These are phyloP conservation scores for Pseudomyrmex pallidus DNA, from an alignment of 1,140 invertebrate genomes.

Conservation along the genomic window DNA sequence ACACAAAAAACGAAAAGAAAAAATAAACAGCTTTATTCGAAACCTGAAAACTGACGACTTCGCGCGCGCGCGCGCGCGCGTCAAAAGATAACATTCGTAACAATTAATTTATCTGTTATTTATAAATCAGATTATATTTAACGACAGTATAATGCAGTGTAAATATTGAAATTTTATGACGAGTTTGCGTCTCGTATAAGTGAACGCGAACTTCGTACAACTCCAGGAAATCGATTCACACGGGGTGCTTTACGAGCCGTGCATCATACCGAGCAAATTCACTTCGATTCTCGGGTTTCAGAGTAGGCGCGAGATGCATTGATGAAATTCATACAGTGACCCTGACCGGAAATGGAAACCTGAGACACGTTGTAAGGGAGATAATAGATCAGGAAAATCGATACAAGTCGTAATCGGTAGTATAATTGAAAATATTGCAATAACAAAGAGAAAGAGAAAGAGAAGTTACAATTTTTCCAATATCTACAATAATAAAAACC, in stretches of 20 bases:
- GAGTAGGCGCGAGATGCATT: constrained; percentile 44
- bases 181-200: not conserved
- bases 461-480: no score
- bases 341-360: constrained; percentile 68
- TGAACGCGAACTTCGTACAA: constrained; percentile 11
- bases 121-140: not conserved
- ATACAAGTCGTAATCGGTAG: constrained; percentile 2
- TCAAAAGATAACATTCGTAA: no score
- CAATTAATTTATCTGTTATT: no score
- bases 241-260: constrained; percentile 36
- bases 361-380: constrained; percentile 52
- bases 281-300: constrained; percentile 66
- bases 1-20: no score
- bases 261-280: constrained; percentile 51
- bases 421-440: constrained; percentile 32
- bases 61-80: no score
- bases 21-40: no score
- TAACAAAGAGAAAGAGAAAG: no score
- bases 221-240: constrained; percentile 9
- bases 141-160: not conserved
- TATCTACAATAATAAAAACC: not conserved
- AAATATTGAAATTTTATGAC: constrained; percentile 42
- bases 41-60: no score
- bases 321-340: constrained; percentile 47
- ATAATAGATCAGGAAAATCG: constrained; percentile 7